These are phyloP conservation scores for Drosophila trichaetosa DNA, from an alignment of 2,888 invertebrate genomes.

Conservation along the genomic window DNA sequence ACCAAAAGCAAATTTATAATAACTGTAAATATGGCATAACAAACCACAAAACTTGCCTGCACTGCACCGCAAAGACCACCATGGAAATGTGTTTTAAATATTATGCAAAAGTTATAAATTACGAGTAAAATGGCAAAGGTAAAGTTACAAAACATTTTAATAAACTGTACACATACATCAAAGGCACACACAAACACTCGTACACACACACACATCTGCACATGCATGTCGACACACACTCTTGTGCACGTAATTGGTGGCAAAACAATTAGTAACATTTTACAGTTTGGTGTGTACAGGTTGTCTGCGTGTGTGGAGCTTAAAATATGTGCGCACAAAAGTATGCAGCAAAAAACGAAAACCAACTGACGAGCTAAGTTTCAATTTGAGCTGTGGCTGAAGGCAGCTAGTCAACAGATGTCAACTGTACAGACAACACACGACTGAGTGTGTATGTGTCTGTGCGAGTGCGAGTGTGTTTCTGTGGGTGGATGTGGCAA, in stretches of 20 bases:
- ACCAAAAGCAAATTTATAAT: conserved; percentile 17
- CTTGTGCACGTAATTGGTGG: conserved; percentile 73
- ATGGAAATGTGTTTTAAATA: conserved; percentile 46
- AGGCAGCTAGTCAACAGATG: conserved; percentile 49
- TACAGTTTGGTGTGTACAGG: conserved; percentile 43
- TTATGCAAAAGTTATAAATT: conserved; percentile 55
- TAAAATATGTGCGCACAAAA: conserved; percentile 58
- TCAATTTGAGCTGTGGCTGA: conserved; percentile 22
- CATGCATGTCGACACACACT: conserved; percentile 38
- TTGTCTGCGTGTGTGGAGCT: conserved; percentile 21
- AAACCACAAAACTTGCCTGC: not conserved
- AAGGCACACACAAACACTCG: conserved; percentile 32
- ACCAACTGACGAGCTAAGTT: conserved; percentile 61
- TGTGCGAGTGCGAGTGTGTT: not conserved
- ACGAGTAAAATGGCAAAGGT: conserved; percentile 35
- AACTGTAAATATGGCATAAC: not conserved
- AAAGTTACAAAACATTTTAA: conserved; percentile 67
- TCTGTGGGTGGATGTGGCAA: conserved; percentile 3
- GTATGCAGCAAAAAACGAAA: conserved; percentile 54
- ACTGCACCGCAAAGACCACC: conserved; percentile 23
- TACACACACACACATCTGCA: conserved; percentile 15
- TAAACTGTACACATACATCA: conserved; percentile 69
- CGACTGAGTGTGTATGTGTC: not conserved
- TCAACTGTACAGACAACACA: conserved; percentile 32
- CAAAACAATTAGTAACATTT: conserved; percentile 79